Base-by-base conservation (phyloP, 2,113 vertebrate genomes). In the Thalassoma bifasciatum region DNA sequence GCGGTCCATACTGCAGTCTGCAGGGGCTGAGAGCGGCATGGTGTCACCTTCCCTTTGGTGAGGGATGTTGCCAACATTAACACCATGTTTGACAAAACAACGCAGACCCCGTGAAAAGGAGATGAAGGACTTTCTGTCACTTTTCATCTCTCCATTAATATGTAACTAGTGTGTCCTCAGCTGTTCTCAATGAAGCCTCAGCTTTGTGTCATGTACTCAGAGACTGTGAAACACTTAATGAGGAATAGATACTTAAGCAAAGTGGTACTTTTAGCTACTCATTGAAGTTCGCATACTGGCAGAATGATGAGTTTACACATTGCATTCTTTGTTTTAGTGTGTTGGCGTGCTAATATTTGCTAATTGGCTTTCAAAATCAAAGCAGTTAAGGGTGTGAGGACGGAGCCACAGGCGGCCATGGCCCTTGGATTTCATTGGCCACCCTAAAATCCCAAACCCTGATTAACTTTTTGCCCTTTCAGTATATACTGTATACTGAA, bases 11-110 rank as follows among this genome's bases (percentile, higher is more conserved):
- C 51, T 60, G 64, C 60, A 56, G 72, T 82, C 66, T 64, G 47
- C 82, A 53, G 71, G 26, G 72, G 72, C 66, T 66, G 66, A 77
- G 65, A 85, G 70, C 6, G 19, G 38, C 54, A 17, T 0, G 49
- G 80, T 87, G 80, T 88, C 65, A 0, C 58, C 77, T 91, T 89
- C 78, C 77, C 66, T 60, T 77, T 57, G 59, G 46, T 81, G 66
- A 24, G 30, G 44, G 60, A 66, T 66, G 52, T 26, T 76, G 85
- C 81, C 77, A 88, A 81, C 69, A 67, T 81, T 83, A 83, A 81
- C 81, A n/a, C 83, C 81, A 58, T 81, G 79, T 81, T 34, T 65
- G 75, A 87, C 70, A 83, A 79, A 80, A 59, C 53, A 72, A 75
- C 74, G 73, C 50, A 22, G 52, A 51, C 51, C 49, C 14, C 16